Conservation (phyloP, 1,140 invertebrate genomes). For the Nephotettix cincticeps region DNA sequence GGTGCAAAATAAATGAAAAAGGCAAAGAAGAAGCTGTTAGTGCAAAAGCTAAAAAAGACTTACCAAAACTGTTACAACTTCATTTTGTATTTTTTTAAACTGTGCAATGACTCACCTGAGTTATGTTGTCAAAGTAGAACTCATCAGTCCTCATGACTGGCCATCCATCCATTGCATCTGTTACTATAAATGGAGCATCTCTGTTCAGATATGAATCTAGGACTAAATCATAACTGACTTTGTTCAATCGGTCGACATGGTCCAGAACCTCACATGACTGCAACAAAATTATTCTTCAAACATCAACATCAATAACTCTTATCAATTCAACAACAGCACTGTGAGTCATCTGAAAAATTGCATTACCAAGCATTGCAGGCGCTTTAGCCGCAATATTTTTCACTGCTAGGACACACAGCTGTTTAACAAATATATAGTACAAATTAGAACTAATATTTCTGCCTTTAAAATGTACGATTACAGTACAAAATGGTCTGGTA, state of each 20-base stretch:
- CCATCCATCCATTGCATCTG: slow-evolving; percentile 70
- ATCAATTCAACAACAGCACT: no score
- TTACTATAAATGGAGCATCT: slow-evolving; percentile 70
- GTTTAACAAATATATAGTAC: no score
- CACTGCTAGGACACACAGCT: no score
- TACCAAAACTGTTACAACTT: no score
- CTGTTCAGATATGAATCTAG: slow-evolving; percentile 65
- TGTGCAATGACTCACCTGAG: slow-evolving; percentile 56
- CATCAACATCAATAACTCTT: slow-evolving; percentile 62
- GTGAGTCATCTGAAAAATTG: no score
- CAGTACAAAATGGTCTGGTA: no score
- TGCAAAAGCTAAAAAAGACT: neutral
- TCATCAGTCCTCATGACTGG: slow-evolving; percentile 59
- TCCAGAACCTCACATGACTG: slow-evolving; percentile 64
- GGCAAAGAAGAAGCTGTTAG: neutral
- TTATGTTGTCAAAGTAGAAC: slow-evolving; percentile 68
- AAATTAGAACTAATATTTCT: no score
- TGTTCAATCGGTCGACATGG: slow-evolving; percentile 60
- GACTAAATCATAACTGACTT: slow-evolving; percentile 61
- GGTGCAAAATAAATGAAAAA: neutral
- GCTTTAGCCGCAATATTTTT: no score
- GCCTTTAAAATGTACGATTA: no score
- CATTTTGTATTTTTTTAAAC: no score
- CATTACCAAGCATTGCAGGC: no score
- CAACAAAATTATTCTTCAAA: slow-evolving; percentile 49